phyloP scores from a whole-genome alignment of 2,113 vertebrate genomes.

The Pterocles orientalis region DNA sequence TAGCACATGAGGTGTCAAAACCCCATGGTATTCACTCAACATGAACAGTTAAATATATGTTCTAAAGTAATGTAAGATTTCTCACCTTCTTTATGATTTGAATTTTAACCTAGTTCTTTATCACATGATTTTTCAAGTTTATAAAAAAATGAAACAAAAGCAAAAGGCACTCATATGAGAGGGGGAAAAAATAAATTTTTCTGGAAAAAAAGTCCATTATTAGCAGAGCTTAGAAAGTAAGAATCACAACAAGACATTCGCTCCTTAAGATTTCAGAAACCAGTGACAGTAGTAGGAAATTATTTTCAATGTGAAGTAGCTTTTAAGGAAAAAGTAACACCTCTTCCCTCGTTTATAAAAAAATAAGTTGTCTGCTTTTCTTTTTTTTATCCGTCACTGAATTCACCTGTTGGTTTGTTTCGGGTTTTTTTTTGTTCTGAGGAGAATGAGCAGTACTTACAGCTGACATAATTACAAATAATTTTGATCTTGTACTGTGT shows the following conservation, averaged over 20 bases:
- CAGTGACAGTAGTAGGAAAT: not conserved
- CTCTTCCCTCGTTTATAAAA: not conserved
- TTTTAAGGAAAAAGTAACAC: not conserved
- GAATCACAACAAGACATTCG: not conserved
- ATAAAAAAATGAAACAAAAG: not conserved
- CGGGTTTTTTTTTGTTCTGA: not conserved
- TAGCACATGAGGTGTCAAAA: not conserved
- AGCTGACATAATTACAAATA: not conserved
- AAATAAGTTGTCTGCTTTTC: not conserved
- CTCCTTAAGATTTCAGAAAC: not conserved
- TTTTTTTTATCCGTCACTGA: not conserved
- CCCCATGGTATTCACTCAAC: not conserved
- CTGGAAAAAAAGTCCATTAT: not conserved
- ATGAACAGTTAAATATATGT: not conserved
- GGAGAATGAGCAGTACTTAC: not conserved
- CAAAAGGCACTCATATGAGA: not conserved
- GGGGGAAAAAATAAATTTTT: not conserved
- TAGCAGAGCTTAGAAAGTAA: not conserved
- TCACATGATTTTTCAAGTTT: not conserved
- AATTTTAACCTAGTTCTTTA: not conserved
- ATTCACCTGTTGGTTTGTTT: not conserved
- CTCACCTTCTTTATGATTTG: not conserved
- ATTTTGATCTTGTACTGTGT: not conserved
- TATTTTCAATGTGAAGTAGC: not conserved
- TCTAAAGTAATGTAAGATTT: not conserved